These are phyloP conservation scores for Ornithoptera alexandrae DNA, from an alignment of 2,888 invertebrate genomes.

Conservation along the genomic window DNA sequence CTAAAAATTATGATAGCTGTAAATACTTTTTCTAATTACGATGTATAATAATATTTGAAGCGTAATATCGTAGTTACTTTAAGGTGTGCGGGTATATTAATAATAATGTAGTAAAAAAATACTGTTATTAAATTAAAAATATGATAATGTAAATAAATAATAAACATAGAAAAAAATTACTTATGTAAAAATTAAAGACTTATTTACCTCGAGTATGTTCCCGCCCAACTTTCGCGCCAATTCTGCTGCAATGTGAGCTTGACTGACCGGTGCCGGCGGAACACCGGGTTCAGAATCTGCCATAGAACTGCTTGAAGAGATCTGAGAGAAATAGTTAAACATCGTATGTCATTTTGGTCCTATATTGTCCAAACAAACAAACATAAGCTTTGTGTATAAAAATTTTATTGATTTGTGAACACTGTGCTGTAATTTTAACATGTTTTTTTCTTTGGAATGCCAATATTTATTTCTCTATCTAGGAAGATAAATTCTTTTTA, in stretches of 20 bases:
- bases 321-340: conserved; percentile 32
- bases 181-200: background rate
- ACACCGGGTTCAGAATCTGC: conserved; percentile 39
- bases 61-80: too few species aligned
- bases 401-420: too few species aligned
- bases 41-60: background rate
- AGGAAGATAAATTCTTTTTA: too few species aligned
- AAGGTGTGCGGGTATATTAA: too few species aligned
- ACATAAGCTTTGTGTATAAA: too few species aligned
- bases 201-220: conserved; percentile 41
- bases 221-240: conserved; percentile 80
- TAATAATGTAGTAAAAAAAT: too few species aligned
- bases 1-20: conserved; percentile 7
- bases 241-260: conserved; percentile 80
- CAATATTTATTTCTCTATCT: too few species aligned
- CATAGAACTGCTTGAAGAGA: conserved; percentile 47
- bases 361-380: too few species aligned
- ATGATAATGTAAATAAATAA: background rate
- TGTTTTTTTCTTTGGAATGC: too few species aligned
- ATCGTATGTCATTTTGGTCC: too few species aligned
- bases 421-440: too few species aligned
- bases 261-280: conserved; percentile 31
- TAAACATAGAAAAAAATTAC: background rate
- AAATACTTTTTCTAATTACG: background rate
- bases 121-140: too few species aligned